Conservation (phyloP, 1,140 invertebrate species). For the Pentalonia nigronervosa region DNA sequence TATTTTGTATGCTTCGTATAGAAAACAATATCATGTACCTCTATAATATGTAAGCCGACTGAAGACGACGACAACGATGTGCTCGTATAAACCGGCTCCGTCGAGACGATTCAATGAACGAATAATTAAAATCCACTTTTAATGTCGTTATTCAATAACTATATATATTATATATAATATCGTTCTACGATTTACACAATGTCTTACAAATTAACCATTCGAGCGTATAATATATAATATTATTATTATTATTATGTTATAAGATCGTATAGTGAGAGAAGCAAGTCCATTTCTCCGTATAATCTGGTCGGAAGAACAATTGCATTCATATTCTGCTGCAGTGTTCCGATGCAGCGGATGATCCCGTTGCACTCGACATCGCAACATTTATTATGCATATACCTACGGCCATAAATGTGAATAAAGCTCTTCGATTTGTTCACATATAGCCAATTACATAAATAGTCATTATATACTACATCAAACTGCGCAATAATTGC, state of each 20-base stretch:
- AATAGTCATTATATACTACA: not conserved
- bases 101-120: not conserved
- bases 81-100: slow-evolving; percentile 6
- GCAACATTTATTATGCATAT: not conserved
- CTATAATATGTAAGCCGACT: not conserved
- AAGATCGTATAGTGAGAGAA: not conserved
- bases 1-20: not conserved
- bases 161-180: not conserved
- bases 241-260: not conserved
- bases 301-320: not conserved
- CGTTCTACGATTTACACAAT: not conserved
- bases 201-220: slow-evolving; percentile 21
- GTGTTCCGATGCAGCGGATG: not conserved
- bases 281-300: not conserved
- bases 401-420: not conserved
- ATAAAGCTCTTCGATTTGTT: not conserved
- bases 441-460: not conserved
- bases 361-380: not conserved
- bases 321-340: not conserved
- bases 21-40: not conserved
- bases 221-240: not conserved
- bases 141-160: not conserved
- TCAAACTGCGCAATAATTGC: not conserved
- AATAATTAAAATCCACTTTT: slow-evolving; percentile 38
- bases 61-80: not conserved